Conservation (phyloP, 1,140 invertebrate species). For the Ylistrum balloti region DNA sequence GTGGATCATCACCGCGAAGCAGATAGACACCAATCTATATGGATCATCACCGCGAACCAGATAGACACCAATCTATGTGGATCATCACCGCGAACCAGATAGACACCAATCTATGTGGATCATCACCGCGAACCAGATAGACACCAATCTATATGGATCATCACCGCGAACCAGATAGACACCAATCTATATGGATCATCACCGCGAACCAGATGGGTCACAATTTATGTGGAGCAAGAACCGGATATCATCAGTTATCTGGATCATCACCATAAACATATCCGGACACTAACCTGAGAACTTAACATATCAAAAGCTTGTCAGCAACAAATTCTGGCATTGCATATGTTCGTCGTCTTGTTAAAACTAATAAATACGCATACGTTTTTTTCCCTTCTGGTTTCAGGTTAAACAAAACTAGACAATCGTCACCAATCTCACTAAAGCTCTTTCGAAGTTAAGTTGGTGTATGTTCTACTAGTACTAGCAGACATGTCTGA, state of each 20-base stretch:
- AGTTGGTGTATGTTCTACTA: conserved; percentile 38
- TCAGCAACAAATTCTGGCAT: background rate
- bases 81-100: background rate
- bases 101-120: too few relatives aligned
- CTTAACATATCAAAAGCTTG: background rate
- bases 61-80: background rate
- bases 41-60: background rate
- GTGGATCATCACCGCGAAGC: too few relatives aligned
- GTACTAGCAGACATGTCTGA: conserved; percentile 12
- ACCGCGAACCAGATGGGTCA: background rate
- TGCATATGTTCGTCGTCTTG: background rate
- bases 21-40: too few relatives aligned
- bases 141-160: background rate
- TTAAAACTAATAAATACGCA: background rate
- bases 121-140: background rate
- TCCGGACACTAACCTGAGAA: background rate
- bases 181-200: background rate
- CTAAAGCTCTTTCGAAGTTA: conserved; percentile 12
- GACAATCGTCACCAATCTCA: background rate
- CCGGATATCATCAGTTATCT: background rate
- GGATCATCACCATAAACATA: background rate
- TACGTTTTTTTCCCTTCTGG: conserved; percentile 4
- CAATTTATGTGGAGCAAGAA: background rate
- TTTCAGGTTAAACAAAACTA: background rate
- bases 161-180: background rate